Base-by-base conservation (phyloP, 2,888 invertebrate species). In the Chloroclystis v-ata region DNA sequence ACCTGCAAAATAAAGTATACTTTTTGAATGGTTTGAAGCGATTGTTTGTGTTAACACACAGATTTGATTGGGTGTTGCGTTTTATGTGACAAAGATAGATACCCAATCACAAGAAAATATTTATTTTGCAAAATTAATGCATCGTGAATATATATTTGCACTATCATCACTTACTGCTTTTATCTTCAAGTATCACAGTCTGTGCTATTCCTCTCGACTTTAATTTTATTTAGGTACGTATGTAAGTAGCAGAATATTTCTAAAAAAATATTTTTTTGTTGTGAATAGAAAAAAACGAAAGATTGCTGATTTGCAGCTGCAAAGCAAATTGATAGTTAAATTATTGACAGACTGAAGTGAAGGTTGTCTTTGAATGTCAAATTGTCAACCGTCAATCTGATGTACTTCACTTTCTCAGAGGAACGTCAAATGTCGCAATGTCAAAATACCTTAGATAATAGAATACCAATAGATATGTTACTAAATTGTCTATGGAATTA, bases 101-200 rank as follows among this genome's bases (percentile, higher is more conserved):
- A 20, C 2, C 5, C 5, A 20, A 20, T 4, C 2, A 4, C 5
- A 20, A 20, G 5, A 20, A 20, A 20, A 20, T 20, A 5, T 20
- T 20, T 20, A 20, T 20, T 5, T 2, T 20, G 20, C 20, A 26
- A 26, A 6, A 26, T 8, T 26, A 26, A 26, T 5, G 20, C 5
- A 26, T 6, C 26, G 33, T 4, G n/a, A 20, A n/a, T n/a, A n/a
- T n/a, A n/a, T 2, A 7, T 37, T 39, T 47, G 42, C 11, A 20
- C n/a, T n/a, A n/a, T 37, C 37, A 37, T 20, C 20, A 37, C 47
- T 47, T 37, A 47, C 47, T 43, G 48, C 48, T 39, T 48, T 29
- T 43, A 40, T 40, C 35, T 48, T 10, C 25, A 8, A 16, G 10
- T 25, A 32, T 26, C 12, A 25, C 29, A 14, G 12, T 29, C 10